These are phyloP conservation scores for Thera britannica DNA, from an alignment of 2,888 invertebrate species.

Conservation along the genomic window DNA sequence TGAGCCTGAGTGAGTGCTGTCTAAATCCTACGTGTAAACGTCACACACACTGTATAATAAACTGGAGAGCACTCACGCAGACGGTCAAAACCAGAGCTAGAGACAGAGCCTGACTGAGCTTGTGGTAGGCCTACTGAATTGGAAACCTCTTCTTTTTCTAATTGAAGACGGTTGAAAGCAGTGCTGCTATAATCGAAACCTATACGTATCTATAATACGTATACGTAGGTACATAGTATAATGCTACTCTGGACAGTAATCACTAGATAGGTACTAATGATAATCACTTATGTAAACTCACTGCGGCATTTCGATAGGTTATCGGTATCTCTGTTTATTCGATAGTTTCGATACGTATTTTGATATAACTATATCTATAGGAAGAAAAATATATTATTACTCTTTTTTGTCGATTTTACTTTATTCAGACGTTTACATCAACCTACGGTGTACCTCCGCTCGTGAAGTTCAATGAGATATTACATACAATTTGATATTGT, in stretches of 20 bases:
- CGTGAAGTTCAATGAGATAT: neutral
- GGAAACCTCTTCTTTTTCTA: too few species aligned
- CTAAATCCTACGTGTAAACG: too few species aligned
- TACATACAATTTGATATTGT: neutral
- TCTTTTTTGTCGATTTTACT: conserved; percentile 1
- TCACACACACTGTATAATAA: too few species aligned
- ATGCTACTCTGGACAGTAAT: conserved; percentile 40
- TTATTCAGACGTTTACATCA: neutral
- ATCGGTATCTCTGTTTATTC: conserved; percentile 45
- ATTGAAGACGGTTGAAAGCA: neutral
- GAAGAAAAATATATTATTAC: neutral
- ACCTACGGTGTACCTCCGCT: neutral
- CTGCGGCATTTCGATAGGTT: conserved; percentile 58
- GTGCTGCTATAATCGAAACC: neutral
- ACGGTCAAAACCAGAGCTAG: too few species aligned
- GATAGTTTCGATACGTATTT: conserved; percentile 43
- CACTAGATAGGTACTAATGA: conserved; percentile 54
- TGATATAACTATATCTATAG: neutral
- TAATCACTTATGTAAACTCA: conserved; percentile 64
- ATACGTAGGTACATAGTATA: conserved; percentile 8
- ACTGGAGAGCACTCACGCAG: too few species aligned
- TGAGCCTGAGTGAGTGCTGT: too few species aligned
- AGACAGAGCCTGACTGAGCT: too few species aligned
- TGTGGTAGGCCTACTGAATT: too few species aligned
- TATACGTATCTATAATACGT: neutral